Evolutionary conservation across 1,140 invertebrate species (phyloP).

Genomic region (Planococcus citri): DNA sequence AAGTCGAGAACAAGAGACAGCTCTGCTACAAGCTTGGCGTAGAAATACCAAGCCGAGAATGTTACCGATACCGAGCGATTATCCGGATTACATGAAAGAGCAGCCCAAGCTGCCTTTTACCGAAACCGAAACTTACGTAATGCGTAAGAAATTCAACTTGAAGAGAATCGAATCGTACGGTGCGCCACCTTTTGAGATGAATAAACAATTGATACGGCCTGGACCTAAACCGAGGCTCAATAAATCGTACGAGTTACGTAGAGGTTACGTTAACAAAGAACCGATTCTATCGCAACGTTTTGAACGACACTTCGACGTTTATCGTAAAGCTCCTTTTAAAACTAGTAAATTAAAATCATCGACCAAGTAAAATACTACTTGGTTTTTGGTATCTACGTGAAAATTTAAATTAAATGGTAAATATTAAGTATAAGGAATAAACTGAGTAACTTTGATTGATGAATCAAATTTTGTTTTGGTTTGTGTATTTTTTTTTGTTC

Average conservation of each 20-base stretch:
- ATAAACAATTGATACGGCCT: background rate
- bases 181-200: background rate
- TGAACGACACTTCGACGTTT: background rate
- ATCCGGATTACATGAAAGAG: constrained; percentile 3
- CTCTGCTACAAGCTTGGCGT: background rate
- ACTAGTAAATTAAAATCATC: background rate
- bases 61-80: constrained; percentile 21
- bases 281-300: background rate
- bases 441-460: too few relatives aligned
- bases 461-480: too few relatives aligned
- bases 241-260: background rate
- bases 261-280: background rate
- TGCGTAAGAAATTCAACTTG: background rate
- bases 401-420: too few relatives aligned
- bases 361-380: too few relatives aligned
- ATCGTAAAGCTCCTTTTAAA: background rate
- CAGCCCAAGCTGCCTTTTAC: background rate
- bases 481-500: too few relatives aligned
- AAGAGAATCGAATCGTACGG: background rate
- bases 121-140: background rate
- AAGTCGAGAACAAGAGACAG: background rate
- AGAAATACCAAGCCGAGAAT: background rate
- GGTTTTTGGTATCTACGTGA: too few relatives aligned
- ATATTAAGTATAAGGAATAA: too few relatives aligned
- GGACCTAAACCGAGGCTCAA: background rate